Evolutionary conservation across 2,888 invertebrate species (phyloP).

Genomic region (Netelia virgata): DNA sequence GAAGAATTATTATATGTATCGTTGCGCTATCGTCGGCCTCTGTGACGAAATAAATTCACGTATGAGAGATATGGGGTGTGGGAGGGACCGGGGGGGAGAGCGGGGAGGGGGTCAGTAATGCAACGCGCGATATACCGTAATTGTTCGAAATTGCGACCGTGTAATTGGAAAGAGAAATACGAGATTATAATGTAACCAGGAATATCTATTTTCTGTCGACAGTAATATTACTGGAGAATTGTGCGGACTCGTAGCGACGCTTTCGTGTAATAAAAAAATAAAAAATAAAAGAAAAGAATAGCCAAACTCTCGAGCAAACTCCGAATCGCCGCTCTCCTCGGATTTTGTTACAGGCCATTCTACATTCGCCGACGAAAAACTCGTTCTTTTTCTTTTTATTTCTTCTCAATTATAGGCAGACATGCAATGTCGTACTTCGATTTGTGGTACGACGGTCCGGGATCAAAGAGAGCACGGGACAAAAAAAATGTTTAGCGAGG

Average conservation of each 20-base stretch:
- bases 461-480: conserved; percentile 37
- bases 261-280: conserved; percentile 10
- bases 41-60: conserved; percentile 72
- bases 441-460: conserved; percentile 5
- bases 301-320: conserved; percentile 50
- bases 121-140: conserved; percentile 64
- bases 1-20: conserved; percentile 9
- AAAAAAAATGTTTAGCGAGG: conserved; percentile 15
- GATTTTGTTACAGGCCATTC: conserved; percentile 44
- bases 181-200: conserved; percentile 33
- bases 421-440: conserved; percentile 43
- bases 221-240: conserved; percentile 31
- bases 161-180: conserved; percentile 49
- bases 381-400: conserved; percentile 12
- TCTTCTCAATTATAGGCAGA: conserved; percentile 13
- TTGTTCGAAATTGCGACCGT: conserved; percentile 59
- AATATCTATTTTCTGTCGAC: conserved; percentile 47
- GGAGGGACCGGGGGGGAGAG: conserved; percentile 23
- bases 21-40: conserved; percentile 67
- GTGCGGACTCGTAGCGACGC: conserved; percentile 9
- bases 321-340: conserved; percentile 16
- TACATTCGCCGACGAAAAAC: conserved; percentile 35
- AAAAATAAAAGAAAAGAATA: conserved; percentile 19
- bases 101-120: conserved; percentile 51
- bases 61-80: conserved; percentile 47